These are phyloP conservation scores for Gymnosoma rotundatum DNA, from an alignment of 2,888 invertebrate species.

Conservation along the genomic window DNA sequence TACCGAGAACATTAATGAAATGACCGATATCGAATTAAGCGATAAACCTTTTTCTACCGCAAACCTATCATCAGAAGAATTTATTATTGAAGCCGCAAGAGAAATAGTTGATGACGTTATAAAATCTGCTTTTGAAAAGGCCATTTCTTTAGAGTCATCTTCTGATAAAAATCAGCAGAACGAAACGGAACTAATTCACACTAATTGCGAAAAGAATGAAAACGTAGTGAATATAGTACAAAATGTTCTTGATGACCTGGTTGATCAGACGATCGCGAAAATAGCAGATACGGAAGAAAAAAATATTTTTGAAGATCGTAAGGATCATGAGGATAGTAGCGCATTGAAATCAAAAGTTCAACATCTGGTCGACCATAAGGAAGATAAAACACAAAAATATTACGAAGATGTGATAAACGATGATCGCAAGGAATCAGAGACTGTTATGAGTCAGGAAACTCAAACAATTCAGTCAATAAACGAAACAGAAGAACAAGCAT, in stretches of 20 bases:
- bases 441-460: conserved; percentile 59
- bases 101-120: conserved; percentile 78
- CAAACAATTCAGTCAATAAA: conserved; percentile 66
- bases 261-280: conserved; percentile 73
- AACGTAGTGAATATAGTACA: conserved; percentile 75
- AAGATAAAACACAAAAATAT: conserved; percentile 49
- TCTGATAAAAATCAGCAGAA: neutral
- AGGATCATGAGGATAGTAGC: neutral
- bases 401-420: conserved; percentile 17
- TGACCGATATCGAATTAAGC: conserved; percentile 70
- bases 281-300: conserved; percentile 83
- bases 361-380: conserved; percentile 28
- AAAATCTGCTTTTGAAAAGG: conserved; percentile 74
- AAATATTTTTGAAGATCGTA: conserved; percentile 78
- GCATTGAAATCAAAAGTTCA: conserved; percentile 7
- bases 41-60: conserved; percentile 6
- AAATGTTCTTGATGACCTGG: conserved; percentile 75
- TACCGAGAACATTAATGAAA: conserved; percentile 73
- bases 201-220: conserved; percentile 60
- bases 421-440: conserved; percentile 22
- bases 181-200: neutral
- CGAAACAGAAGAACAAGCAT: conserved; percentile 72
- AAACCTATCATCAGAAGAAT: conserved; percentile 46
- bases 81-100: conserved; percentile 73
- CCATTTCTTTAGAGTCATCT: conserved; percentile 35